These are phyloP conservation scores for Haplochromis vanheusdeni DNA, from an alignment of 2,113 vertebrate species.

Conservation along the genomic window DNA sequence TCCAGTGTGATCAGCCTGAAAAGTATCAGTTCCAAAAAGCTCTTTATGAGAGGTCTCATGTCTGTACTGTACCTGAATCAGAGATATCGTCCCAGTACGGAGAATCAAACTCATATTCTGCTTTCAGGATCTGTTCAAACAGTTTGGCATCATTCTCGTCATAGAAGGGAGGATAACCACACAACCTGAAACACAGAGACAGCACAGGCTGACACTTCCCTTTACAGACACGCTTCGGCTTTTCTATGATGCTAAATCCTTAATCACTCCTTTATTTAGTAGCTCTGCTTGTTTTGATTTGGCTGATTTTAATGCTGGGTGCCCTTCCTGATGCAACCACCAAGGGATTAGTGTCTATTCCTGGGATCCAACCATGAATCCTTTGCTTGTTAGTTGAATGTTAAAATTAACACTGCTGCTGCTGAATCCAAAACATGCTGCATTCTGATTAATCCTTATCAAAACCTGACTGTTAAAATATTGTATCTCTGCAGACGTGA, in stretches of 20 bases:
- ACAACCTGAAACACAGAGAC: conserved; percentile 73
- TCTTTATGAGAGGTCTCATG: not conserved
- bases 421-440: not conserved
- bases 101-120: conserved; percentile 95
- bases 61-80: conserved; percentile 81
- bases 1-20: not conserved
- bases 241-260: not conserved
- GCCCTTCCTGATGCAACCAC: not conserved
- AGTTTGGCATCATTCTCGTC: conserved; percentile 97
- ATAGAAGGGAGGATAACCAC: conserved; percentile 95
- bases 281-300: not conserved
- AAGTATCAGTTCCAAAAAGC: not conserved
- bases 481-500: not conserved
- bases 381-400: not conserved
- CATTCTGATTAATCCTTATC: not conserved
- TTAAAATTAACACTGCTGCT: not conserved
- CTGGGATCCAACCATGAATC: not conserved
- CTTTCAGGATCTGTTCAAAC: conserved; percentile 95
- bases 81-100: conserved; percentile 99
- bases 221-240: not conserved
- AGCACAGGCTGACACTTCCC: not conserved
- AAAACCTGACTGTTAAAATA: not conserved
- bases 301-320: not conserved
- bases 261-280: not conserved
- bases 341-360: not conserved